These are phyloP conservation scores for Selenia dentaria DNA, from an alignment of 2,888 invertebrate genomes.

Conservation along the genomic window DNA sequence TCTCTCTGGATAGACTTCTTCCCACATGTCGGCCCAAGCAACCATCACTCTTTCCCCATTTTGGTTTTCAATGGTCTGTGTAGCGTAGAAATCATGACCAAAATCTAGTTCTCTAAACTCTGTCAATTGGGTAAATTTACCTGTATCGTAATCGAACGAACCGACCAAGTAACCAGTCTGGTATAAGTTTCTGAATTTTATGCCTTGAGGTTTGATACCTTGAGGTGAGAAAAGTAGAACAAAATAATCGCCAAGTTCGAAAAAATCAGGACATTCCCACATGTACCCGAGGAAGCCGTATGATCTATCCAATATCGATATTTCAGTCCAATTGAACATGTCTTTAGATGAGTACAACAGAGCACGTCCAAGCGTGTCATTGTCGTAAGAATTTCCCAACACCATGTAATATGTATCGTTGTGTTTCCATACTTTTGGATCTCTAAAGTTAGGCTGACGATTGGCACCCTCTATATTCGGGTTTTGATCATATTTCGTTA, in stretches of 20 bases:
- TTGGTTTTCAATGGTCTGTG: constrained; percentile 60
- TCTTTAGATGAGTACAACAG: constrained; percentile 65
- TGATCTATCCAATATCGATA: constrained; percentile 54
- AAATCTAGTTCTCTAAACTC: constrained; percentile 62
- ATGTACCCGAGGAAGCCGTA: constrained; percentile 65
- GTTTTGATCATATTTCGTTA: constrained; percentile 59
- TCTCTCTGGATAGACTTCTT: constrained; percentile 61
- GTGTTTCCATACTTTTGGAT: constrained; percentile 78
- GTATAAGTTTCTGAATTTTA: constrained; percentile 61
- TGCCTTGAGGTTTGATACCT: constrained; percentile 60
- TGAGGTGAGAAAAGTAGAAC: constrained; percentile 74
- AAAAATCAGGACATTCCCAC: constrained; percentile 83
- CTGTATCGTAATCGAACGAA: constrained; percentile 57
- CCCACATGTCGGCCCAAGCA: constrained; percentile 78
- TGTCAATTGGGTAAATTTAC: constrained; percentile 48
- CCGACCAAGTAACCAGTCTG: constrained; percentile 76
- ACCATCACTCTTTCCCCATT: constrained; percentile 55
- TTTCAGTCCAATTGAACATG: constrained; percentile 55
- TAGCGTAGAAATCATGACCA: constrained; percentile 76
- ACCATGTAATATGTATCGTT: constrained; percentile 66
- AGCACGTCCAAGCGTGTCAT: constrained; percentile 54
- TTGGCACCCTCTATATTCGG: constrained; percentile 58
- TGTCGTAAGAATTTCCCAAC: constrained; percentile 65
- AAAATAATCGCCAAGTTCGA: constrained; percentile 59
- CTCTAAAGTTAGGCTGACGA: constrained; percentile 68